These are phyloP conservation scores for Podarcis siculus DNA, from an alignment of 2,797 vertebrate species.

Conservation along the genomic window DNA sequence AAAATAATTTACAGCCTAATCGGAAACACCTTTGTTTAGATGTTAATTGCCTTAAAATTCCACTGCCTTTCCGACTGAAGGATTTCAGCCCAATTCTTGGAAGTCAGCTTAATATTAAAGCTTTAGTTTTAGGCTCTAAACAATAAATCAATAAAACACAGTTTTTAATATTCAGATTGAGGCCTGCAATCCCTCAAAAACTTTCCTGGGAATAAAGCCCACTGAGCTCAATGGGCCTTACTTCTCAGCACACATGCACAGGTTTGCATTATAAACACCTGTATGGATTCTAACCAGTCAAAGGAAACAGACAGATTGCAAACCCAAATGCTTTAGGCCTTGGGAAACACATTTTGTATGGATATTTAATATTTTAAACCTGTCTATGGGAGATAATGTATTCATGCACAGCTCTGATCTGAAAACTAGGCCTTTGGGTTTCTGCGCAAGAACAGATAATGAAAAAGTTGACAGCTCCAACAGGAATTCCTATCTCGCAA, in stretches of 20 bases:
- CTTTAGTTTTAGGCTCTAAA: background rate
- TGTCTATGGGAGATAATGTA: background rate
- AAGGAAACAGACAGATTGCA: background rate
- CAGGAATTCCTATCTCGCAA: background rate
- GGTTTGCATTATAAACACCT: background rate
- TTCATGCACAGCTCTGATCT: background rate
- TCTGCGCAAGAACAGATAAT: background rate
- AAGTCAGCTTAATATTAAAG: background rate
- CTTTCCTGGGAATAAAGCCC: no score
- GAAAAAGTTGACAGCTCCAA: background rate
- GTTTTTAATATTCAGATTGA: background rate
- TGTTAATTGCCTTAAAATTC: background rate
- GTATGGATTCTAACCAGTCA: background rate
- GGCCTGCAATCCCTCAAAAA: no score
- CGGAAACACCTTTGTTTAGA: background rate
- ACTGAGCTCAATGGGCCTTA: no score
- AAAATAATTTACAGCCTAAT: background rate
- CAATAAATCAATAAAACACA: no score
- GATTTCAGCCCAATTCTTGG: background rate
- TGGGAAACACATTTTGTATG: background rate
- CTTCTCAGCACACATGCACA: no score
- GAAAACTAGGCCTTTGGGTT: background rate
- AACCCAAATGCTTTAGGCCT: conserved; percentile 2
- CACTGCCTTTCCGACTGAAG: background rate
- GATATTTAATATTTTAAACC: background rate